phyloP scores from a whole-genome alignment of 2,888 invertebrate genomes.

The Oscheius sp. region DNA sequence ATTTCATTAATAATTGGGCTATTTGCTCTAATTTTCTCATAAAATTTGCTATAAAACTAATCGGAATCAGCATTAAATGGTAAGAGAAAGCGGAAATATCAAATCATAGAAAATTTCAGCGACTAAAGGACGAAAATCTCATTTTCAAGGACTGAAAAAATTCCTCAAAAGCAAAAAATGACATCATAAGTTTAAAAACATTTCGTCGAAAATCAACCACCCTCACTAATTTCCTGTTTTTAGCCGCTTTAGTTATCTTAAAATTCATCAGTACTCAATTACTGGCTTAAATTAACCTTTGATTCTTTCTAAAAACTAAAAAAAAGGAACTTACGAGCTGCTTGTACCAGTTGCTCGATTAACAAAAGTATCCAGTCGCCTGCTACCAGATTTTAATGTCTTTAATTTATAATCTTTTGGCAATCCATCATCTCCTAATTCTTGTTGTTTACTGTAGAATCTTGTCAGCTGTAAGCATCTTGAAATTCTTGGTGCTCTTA shows the following conservation, averaged over 20 bases:
- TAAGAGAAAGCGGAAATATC: no score
- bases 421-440: constrained; percentile 60
- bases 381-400: constrained; percentile 55
- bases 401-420: constrained; percentile 66
- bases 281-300: neutral
- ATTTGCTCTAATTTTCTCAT: no score
- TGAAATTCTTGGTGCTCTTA: no score
- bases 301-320: neutral
- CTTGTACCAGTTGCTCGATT: constrained; percentile 61
- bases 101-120: no score
- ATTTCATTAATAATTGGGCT: neutral
- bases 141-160: no score
- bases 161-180: no score
- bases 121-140: no score
- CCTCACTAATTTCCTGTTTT: no score
- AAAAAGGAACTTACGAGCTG: constrained; percentile 49
- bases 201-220: no score
- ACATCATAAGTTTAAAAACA: neutral
- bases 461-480: no score
- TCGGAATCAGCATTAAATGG: neutral
- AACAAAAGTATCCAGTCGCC: constrained; percentile 63
- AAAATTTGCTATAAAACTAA: no score
- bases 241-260: no score
- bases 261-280: neutral
- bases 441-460: constrained; percentile 2